These are phyloP conservation scores for Tetramorium alpestre DNA, from an alignment of 1,140 invertebrate genomes.

Conservation along the genomic window DNA sequence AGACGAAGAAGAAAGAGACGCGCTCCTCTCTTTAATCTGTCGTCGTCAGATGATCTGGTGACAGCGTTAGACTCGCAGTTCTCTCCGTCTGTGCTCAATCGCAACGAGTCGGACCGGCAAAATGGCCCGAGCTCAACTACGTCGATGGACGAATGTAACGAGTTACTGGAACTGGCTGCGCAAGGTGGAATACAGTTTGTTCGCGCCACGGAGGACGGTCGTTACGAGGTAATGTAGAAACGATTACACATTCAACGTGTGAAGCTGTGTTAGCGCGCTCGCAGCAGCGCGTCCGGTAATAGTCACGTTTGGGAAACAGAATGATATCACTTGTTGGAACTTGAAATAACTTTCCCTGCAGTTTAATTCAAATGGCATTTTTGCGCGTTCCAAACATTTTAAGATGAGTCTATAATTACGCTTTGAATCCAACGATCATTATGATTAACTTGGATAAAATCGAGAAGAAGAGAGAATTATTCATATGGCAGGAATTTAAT, in stretches of 20 bases:
- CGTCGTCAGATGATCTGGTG: constrained; percentile 62
- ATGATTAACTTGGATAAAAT: not conserved
- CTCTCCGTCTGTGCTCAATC: constrained; percentile 41
- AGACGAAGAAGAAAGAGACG: not conserved
- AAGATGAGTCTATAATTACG: not conserved
- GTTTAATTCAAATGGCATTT: constrained; percentile 12
- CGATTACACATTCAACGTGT: constrained; percentile 70
- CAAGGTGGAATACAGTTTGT: constrained; percentile 85
- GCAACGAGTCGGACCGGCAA: constrained; percentile 58
- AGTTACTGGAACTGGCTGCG: constrained; percentile 83
- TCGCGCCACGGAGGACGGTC: constrained; percentile 84
- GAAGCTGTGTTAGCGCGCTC: not conserved
- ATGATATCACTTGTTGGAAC: not conserved
- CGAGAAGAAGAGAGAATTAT: not conserved
- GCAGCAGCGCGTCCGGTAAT: not conserved
- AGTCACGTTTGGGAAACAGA: not conserved
- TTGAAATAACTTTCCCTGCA: not conserved
- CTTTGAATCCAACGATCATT: not conserved
- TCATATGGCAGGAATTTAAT: not conserved
- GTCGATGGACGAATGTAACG: constrained; percentile 80
- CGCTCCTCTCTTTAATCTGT: constrained; percentile 40
- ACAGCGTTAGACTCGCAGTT: constrained; percentile 70
- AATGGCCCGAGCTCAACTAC: constrained; percentile 53
- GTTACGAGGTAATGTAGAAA: constrained; percentile 84
- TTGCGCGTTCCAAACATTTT: not conserved